phyloP scores from a whole-genome alignment of 2,113 vertebrate species.

The Callospermophilus lateralis region DNA sequence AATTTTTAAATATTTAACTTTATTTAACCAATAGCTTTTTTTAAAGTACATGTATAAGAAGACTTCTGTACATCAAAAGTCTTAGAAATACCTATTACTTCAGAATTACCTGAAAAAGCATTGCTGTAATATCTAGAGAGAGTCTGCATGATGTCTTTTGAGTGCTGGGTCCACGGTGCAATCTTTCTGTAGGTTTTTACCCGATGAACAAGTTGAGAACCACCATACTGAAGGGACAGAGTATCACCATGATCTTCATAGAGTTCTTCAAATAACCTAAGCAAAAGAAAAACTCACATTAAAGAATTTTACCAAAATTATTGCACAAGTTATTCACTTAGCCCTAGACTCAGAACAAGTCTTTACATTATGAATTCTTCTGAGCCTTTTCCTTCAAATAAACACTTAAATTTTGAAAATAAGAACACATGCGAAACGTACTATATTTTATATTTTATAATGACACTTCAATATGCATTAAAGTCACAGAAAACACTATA shows the following conservation, averaged over 20 bases:
- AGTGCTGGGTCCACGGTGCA: slow-evolving; percentile 98
- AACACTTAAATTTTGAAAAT: slow-evolving; percentile 23
- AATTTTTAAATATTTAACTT: slow-evolving; percentile 38
- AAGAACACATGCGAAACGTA: background rate
- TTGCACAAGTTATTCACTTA: background rate
- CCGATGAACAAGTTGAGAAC: slow-evolving; percentile 98
- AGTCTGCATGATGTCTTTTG: slow-evolving; percentile 99
- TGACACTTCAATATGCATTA: background rate
- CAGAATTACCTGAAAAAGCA: slow-evolving; percentile 95
- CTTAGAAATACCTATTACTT: background rate
- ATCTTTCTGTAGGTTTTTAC: slow-evolving; percentile 99
- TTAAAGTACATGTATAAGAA: background rate
- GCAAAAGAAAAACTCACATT: slow-evolving; percentile 52
- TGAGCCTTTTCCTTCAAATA: slow-evolving; percentile 35
- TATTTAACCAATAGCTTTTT: background rate
- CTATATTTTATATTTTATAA: slow-evolving; percentile 15
- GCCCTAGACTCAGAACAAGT: background rate
- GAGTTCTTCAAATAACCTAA: slow-evolving; percentile 98
- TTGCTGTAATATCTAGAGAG: slow-evolving; percentile 98
- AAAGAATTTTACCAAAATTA: slow-evolving; percentile 51
- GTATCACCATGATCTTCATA: slow-evolving; percentile 99
- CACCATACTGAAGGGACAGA: slow-evolving; percentile 96
- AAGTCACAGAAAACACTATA: slow-evolving; percentile 34
- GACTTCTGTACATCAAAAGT: background rate
- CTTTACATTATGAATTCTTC: slow-evolving; percentile 2